Base-by-base conservation (phyloP, 2,113 vertebrate genomes). In the Dascyllus trimaculatus region DNA sequence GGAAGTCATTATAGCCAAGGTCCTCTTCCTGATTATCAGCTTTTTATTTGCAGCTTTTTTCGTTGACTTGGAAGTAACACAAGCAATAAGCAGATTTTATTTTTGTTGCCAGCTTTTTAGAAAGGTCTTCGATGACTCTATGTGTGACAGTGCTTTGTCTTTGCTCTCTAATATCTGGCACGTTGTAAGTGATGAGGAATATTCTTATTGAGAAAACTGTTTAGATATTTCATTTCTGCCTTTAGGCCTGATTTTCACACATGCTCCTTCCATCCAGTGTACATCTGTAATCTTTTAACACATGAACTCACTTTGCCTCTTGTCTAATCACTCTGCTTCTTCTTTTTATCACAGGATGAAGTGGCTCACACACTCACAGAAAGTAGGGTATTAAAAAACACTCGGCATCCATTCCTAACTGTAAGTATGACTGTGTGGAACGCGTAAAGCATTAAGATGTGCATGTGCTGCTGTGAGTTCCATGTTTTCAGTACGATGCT, bases 1-100 rank as follows among this genome's bases (percentile, higher is more conserved):
- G 89, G 97, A 98, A 94, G 97, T 99, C 78, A 98, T 98, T 86
- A 97, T 99, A 85, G 97, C 97, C 88, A 99, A 99, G 97, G 97
- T 99, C 91, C 81, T 22, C 35, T 21, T 21, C 9, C 17, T 13
- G 1, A n/a, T 3, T 0, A 11, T 38, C 32, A 40, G 19, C n/a
- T 70, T 15, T n/a, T 58, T 43, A 25, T 32, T 25, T 53, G 14
- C 49, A 24, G 3, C 4, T 6, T 35, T 13, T 22, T 56, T 43
- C 5, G 13, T 5, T 26, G 22, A 19, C 40, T 46, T 45, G 17
- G 17, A 13, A 35, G 19, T 22, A 32, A 40, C 21, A 2, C 3
- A 19, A 46, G 15, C 5, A 19, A 43, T 43, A 43, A 43, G 40
- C 14, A 43, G 14, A 43, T 15, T 43, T 48, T 48, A 2, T 48